phyloP scores from a whole-genome alignment of 1,140 invertebrate species.

The Drosophila mayri region DNA sequence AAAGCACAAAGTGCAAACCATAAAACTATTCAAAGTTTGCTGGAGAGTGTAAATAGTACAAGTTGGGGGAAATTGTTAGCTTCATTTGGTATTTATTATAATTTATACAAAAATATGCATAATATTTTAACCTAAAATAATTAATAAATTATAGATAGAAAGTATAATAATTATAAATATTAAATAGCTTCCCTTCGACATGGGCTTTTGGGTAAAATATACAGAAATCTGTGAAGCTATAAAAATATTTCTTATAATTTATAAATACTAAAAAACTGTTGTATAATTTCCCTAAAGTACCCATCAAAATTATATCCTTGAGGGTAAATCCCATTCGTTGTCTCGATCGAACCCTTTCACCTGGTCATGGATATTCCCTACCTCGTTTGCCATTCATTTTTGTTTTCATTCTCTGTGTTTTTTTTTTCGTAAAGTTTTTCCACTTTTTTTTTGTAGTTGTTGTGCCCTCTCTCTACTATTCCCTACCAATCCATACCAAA shows the following conservation, averaged over 20 bases:
- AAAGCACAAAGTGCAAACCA: background rate
- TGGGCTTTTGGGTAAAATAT: background rate
- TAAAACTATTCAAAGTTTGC: background rate
- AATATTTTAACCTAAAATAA: no score
- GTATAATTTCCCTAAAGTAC: background rate
- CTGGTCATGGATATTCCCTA: constrained; percentile 10
- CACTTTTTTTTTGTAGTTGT: background rate
- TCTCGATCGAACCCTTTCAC: constrained; percentile 2
- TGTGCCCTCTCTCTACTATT: background rate
- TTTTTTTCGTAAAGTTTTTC: constrained; percentile 4
- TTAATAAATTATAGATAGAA: background rate
- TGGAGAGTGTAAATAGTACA: background rate
- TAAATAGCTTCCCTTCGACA: background rate
- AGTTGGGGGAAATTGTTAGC: background rate
- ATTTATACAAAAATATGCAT: background rate
- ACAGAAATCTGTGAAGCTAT: no score
- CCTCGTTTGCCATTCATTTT: constrained; percentile 11
- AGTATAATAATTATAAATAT: background rate
- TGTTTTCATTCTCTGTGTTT: constrained; percentile 5
- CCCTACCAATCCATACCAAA: constrained; percentile 16
- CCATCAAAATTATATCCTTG: background rate
- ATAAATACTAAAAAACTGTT: background rate
- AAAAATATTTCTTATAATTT: background rate
- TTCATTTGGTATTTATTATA: background rate
- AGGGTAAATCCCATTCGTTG: constrained; percentile 13